Base-by-base conservation (phyloP, 1,140 invertebrate genomes). In the Neodiprion pinetum region DNA sequence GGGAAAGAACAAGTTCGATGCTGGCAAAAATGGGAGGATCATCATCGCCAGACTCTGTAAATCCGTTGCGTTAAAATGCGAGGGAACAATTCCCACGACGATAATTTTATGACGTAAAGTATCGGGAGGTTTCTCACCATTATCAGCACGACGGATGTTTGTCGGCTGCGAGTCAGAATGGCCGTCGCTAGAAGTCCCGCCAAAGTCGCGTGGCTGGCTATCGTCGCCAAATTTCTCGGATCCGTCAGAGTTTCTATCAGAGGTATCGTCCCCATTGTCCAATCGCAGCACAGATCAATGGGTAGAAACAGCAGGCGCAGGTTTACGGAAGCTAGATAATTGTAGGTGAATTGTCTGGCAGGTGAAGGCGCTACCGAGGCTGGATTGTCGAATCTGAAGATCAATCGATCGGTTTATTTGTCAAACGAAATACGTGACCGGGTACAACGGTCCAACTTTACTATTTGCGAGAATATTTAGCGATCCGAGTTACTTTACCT, bases 221-320 rank as follows among this genome's bases (percentile, higher is more conserved):
- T 9, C 0, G 97, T 98, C 7, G 93, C 92, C n/a, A 98, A 76
- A 90, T 98, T 99, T 50, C 98, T 90, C 1, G 90, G 82, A 89
- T 99, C 98, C 1, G 90, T 77, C 80, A 97, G 92, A 50, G 93
- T 93, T 74, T 93, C 91, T 11, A 99, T 90, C 11, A 99, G 84
- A 0, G 97, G 96, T 72, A 99, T 94, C 47, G 97, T 98, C 50
- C 97, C 97, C 98, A 99, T 99, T 67, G 97, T 99, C 97, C 97
- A 99, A 89, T 99, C 98, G 88, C 97, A 99, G 89, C 97, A 98
- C 14, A 99, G 91, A 80, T 95, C 92, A 76, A 93, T 95, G 12
- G 97, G 97, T 85, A 96, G 94, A 50, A 98, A 90, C 68, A 99
- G 89, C 65, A 99, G 89, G 94, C 96, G 97, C 48, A 94, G 90